These are phyloP conservation scores for Linyphia triangularis DNA, from an alignment of 2,888 invertebrate species.

Conservation along the genomic window DNA sequence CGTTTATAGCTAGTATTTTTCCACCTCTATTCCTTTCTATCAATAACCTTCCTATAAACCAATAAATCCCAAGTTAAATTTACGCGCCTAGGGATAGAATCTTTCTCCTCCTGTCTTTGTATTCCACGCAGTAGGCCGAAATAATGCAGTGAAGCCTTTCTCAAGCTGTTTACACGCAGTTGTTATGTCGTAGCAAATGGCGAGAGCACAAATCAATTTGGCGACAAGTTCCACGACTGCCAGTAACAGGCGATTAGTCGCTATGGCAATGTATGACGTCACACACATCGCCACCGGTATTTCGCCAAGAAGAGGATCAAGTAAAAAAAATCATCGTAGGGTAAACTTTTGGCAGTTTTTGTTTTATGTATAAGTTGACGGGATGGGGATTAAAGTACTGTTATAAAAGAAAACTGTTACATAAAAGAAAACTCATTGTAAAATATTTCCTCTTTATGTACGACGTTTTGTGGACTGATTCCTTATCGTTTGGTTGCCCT, in stretches of 20 bases:
- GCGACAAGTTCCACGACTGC: conserved; percentile 15
- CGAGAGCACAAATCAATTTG: conserved; percentile 31
- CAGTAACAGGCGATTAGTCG: conserved; percentile 33
- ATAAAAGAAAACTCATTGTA: too few species aligned
- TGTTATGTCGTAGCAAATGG: conserved; percentile 40
- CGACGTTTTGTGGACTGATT: too few species aligned
- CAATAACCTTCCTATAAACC: too few species aligned
- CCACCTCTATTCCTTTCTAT: too few species aligned
- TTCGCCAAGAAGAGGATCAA: conserved; percentile 15
- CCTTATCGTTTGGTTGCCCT: too few species aligned
- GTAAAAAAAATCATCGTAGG: not conserved
- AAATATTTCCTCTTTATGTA: too few species aligned
- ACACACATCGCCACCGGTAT: not conserved
- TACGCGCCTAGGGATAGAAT: not conserved
- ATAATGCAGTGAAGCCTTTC: not conserved
- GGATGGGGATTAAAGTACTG: not conserved
- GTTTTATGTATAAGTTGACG: not conserved
- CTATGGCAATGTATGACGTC: conserved; percentile 16
- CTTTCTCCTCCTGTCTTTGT: not conserved
- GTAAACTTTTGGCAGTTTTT: not conserved
- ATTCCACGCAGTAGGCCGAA: conserved; percentile 12
- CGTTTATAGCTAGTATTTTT: too few species aligned
- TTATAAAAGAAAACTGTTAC: not conserved
- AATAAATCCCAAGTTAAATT: not conserved
- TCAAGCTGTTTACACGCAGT: conserved; percentile 14